These are phyloP conservation scores for Ctenodactylus gundi DNA, from an alignment of 2,113 vertebrate genomes.

Conservation along the genomic window DNA sequence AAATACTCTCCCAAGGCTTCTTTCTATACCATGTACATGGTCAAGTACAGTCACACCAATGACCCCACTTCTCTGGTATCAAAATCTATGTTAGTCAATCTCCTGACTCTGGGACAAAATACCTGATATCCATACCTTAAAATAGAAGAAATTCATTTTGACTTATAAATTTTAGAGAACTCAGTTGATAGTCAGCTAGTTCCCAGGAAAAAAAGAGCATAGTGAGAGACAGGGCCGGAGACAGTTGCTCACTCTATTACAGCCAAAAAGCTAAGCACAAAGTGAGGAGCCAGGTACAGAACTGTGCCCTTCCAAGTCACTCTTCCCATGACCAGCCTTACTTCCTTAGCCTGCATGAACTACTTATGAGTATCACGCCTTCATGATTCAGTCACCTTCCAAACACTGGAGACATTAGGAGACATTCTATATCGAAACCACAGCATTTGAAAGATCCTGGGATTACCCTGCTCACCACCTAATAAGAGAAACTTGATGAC, in stretches of 20 bases:
- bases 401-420: neutral
- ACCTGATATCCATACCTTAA: neutral
- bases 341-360: neutral
- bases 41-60: too few relatives aligned
- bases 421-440: too few relatives aligned
- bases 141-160: neutral
- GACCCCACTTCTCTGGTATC: too few relatives aligned
- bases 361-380: neutral
- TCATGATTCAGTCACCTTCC: neutral
- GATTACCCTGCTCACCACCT: too few relatives aligned
- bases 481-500: too few relatives aligned
- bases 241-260: neutral
- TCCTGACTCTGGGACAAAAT: neutral
- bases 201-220: neutral
- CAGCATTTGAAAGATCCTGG: too few relatives aligned
- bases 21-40: too few relatives aligned
- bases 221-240: neutral
- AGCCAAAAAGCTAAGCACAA: neutral
- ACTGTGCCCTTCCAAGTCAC: neutral
- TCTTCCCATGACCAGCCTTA: neutral
- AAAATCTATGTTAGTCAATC: neutral
- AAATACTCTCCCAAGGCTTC: too few relatives aligned
- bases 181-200: neutral
- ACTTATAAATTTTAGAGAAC: too few relatives aligned
- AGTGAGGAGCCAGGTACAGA: neutral